Conservation (phyloP, 2,797 vertebrate genomes). For the Hemitrygon akajei region DNA sequence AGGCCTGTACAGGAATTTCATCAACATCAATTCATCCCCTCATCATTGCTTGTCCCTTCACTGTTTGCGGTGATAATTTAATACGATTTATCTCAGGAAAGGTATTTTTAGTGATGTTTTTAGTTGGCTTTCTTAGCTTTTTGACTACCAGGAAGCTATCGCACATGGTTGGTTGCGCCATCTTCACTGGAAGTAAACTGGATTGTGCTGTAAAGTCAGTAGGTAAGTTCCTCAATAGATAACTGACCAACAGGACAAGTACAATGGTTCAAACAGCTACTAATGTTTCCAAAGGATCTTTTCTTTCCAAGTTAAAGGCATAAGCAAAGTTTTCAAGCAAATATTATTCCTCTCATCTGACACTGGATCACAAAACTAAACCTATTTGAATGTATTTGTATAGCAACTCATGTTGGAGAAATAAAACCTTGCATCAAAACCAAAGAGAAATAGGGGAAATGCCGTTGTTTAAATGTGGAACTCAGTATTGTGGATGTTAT, state of each 20-base stretch:
- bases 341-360: background rate
- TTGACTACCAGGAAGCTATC: too few relatives aligned
- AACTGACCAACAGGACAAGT: too few relatives aligned
- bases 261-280: background rate
- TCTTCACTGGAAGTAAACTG: too few relatives aligned
- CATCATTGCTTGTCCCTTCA: too few relatives aligned
- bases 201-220: background rate
- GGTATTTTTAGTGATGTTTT: too few relatives aligned
- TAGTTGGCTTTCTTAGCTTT: too few relatives aligned
- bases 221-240: too few relatives aligned
- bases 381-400: background rate
- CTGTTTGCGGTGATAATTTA: too few relatives aligned
- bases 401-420: background rate
- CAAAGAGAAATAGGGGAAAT: background rate
- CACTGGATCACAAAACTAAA: background rate
- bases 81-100: too few relatives aligned
- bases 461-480: background rate
- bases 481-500: background rate
- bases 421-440: background rate
- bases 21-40: too few relatives aligned
- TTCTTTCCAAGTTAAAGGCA: background rate
- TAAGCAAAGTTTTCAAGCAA: background rate
- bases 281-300: background rate
- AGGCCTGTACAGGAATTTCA: too few relatives aligned
- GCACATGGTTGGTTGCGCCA: too few relatives aligned